Percentiles rank a stretch among this genome's conserved stretches.
These are phyloP conservation scores for Chaetorhynchus papuensis DNA, from an alignment of 2,113 vertebrate genomes.

Conservation along the genomic window DNA sequence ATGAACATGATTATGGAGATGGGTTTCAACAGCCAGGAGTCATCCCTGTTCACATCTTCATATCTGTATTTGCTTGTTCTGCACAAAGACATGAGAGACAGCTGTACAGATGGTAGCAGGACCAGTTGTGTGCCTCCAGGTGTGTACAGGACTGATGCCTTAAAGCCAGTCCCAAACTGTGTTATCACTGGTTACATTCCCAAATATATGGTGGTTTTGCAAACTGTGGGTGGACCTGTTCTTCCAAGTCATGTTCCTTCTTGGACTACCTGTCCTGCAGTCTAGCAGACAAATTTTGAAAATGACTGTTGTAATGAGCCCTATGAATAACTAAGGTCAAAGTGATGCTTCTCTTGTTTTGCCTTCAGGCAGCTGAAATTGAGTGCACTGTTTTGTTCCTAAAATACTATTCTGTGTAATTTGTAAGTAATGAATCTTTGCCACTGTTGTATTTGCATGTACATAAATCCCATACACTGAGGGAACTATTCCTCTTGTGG, in stretches of 20 bases:
- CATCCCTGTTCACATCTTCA: background rate
- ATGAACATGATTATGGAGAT: background rate
- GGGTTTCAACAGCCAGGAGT: background rate
- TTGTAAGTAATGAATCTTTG: background rate
- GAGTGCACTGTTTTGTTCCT: background rate
- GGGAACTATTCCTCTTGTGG: background rate
- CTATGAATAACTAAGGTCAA: background rate
- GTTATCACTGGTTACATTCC: background rate
- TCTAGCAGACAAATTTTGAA: background rate
- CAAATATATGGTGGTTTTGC: background rate
- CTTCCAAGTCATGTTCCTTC: background rate
- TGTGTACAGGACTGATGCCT: background rate
- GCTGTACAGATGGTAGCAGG: background rate
- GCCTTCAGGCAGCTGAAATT: background rate
- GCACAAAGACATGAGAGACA: rapidly evolving
- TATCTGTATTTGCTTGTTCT: background rate
- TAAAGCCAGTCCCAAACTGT: background rate
- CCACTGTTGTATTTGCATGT: background rate
- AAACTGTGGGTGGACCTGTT: background rate
- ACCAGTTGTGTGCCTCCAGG: background rate
- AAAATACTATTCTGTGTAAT: background rate
- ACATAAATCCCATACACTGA: background rate
- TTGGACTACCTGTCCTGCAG: background rate
- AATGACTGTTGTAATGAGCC: background rate
- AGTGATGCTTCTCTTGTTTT: background rate